Evolutionary conservation across 2,113 vertebrate genomes (phyloP).

Genomic region (Leptosomus discolor): DNA sequence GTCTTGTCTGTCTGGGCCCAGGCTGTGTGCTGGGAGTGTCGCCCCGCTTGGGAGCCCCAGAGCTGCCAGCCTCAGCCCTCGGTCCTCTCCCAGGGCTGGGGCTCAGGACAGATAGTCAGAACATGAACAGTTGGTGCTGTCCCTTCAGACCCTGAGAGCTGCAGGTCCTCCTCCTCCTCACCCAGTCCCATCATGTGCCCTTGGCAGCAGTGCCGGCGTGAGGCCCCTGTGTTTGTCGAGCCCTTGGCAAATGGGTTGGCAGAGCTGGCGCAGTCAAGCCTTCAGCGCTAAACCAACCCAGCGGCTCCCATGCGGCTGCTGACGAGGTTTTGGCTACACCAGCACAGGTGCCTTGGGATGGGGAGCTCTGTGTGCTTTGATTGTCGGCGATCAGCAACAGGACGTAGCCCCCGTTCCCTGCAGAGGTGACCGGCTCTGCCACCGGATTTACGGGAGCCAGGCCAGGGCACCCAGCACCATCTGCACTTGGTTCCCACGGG

Average conservation of each 20-base stretch:
- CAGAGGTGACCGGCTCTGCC: background rate
- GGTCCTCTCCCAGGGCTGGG: background rate
- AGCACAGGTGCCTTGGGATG: background rate
- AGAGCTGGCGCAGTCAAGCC: fast-evolving
- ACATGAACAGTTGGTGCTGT: background rate
- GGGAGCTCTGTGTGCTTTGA: background rate
- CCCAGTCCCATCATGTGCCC: background rate
- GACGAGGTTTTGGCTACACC: background rate
- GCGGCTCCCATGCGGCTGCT: background rate
- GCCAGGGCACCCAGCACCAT: fast-evolving
- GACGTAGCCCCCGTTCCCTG: background rate
- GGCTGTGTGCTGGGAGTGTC: background rate
- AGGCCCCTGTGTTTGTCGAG: background rate
- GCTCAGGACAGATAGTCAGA: background rate
- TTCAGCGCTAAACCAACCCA: background rate
- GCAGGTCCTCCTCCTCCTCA: background rate
- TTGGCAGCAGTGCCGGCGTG: background rate
- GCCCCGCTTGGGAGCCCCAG: fast-evolving
- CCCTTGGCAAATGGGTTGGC: background rate
- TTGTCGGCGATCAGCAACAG: background rate
- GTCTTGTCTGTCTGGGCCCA: background rate
- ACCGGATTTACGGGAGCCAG: too few species aligned
- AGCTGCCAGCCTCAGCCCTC: background rate
- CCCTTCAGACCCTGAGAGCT: background rate
- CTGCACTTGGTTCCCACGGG: fast-evolving